Evolutionary conservation across 1,140 invertebrate species (phyloP), one percentile per base, ranked within the genome.

Genomic region (Brachionus calyciflorus): DNA sequence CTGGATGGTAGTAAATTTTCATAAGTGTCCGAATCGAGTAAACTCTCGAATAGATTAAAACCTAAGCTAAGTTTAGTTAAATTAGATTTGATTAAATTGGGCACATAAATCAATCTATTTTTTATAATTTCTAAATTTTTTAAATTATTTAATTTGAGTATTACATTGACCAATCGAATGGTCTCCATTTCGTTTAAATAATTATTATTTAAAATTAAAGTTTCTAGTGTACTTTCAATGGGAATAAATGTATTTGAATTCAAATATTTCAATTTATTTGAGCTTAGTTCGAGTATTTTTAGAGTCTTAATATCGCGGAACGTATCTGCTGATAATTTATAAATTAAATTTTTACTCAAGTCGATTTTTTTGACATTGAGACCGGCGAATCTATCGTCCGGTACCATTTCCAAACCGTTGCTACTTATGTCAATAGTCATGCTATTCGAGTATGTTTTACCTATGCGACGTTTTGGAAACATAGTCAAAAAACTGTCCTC

Each of bases 171-270:
- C 10, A 73, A 26, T n/a, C 69, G 69, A 24, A 24, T 51, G 21
- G 69, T 51, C 40, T 73, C 69, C 51, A 73, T 49, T 55, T 73
- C 44, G 30, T 14, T 55, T 30, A 73, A 19, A 41, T 51, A 73
- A 30, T 73, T 73, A 37, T 55, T 37, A 33, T 46, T 51, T 6
- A 73, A 28, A 7, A 40, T 26, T 2, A 73, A 46, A 26, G 26
- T 53, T 51, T 37, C 14, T 17, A 73, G 46, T 19, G 26, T 19
- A n/a, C 12, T 41, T 49, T 73, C 69, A 12, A 73, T 73, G 40
- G 69, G 69, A 19, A 37, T 41, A 73, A 73, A 73, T 26, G 69
- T 51, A 33, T 73, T 73, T 17, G 44, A 24, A 26, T 51, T 51
- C n/a, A 73, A 46, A 30, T 51, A 73, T 24, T 37, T 33, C 19